phyloP scores from a whole-genome alignment of 2,888 invertebrate genomes.

The Acleris literana region DNA sequence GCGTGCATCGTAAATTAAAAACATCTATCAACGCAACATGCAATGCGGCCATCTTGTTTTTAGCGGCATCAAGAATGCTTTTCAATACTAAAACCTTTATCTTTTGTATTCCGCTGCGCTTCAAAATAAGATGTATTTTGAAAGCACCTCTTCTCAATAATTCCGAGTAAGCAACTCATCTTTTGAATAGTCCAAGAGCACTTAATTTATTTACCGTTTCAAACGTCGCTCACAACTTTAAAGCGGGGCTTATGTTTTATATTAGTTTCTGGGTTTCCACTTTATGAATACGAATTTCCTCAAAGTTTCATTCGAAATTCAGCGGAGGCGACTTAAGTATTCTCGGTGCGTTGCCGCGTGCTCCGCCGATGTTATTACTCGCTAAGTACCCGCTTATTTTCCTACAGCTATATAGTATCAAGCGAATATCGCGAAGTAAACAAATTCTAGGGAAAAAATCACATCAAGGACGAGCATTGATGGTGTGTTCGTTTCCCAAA shows the following conservation, averaged over 20 bases:
- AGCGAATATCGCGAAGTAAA: constrained; percentile 12
- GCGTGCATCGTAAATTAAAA: constrained; percentile 31
- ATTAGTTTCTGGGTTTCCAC: constrained; percentile 51
- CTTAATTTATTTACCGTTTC: constrained; percentile 50
- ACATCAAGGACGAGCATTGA: constrained; percentile 25
- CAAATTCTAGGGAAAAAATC: constrained; percentile 18
- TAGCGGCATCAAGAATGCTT: constrained; percentile 2
- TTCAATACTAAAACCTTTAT: constrained; percentile 4
- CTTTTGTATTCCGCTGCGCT: neutral
- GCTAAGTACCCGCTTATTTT: constrained; percentile 44
- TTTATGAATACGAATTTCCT: constrained; percentile 51
- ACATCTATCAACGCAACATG: constrained; percentile 24
- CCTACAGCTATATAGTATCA: constrained; percentile 41
- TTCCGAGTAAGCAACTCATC: constrained; percentile 30
- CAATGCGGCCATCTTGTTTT: constrained; percentile 18
- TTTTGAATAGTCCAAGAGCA: constrained; percentile 44
- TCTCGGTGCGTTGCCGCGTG: constrained; percentile 39
- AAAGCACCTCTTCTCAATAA: constrained; percentile 22
- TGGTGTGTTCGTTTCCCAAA: constrained; percentile 23
- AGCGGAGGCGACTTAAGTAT: constrained; percentile 41
- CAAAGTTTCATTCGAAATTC: constrained; percentile 47
- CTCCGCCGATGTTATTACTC: constrained; percentile 45
- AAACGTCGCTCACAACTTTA: constrained; percentile 47
- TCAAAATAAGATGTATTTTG: constrained; percentile 1
- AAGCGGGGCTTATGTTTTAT: constrained; percentile 53